Evolutionary conservation across 1,140 invertebrate species (phyloP), one percentile per base, ranked within the genome.

Genomic region (Monochamus saltuarius): DNA sequence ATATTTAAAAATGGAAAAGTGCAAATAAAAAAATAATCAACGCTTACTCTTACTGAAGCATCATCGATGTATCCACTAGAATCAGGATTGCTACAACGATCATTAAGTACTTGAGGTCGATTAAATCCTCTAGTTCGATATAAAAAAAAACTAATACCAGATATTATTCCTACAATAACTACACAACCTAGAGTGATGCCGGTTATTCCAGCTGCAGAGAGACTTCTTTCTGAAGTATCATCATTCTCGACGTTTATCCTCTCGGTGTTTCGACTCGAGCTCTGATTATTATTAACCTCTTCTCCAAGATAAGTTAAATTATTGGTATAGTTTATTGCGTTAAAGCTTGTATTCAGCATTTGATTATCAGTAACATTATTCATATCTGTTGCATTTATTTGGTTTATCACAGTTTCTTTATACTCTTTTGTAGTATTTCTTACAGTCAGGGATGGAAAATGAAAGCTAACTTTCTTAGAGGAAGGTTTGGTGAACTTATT

Each of bases 51-150:
- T 76, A 92, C 89, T 69, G 90, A 90, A 75, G 89, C 90, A 78
- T 93, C 91, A 76, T 94, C 91, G 50, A 94, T 87, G 69, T 94
- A 94, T 64, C 90, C 90, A 73, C 89, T 92, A 39, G 89, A 92
- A 71, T 93, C 91, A 2, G 89, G 89, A 75, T 92, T 91, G 62
- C 89, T 92, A 73, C 87, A 89, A 71, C 87, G 88, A 69, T 89
- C 88, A 69, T 86, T 88, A 37, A 90, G 80, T 42, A 88, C 89
- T 79, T 91, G 90, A 16, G 88, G 90, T 69, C 89, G 89, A 74
- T 91, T 92, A 60, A 89, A 81, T 71, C 87, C 89, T 67, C 86
- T 81, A 52, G 88, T 82, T 29, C 88, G 83, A 75, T 91, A 91
- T 60, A 91, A 79, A 56, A 91, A 82, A 68, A 90, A 90, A 35